Evolutionary conservation across 2,888 invertebrate genomes (phyloP), one percentile per base, ranked within the genome.

Genomic region (Malacosoma neustria): DNA sequence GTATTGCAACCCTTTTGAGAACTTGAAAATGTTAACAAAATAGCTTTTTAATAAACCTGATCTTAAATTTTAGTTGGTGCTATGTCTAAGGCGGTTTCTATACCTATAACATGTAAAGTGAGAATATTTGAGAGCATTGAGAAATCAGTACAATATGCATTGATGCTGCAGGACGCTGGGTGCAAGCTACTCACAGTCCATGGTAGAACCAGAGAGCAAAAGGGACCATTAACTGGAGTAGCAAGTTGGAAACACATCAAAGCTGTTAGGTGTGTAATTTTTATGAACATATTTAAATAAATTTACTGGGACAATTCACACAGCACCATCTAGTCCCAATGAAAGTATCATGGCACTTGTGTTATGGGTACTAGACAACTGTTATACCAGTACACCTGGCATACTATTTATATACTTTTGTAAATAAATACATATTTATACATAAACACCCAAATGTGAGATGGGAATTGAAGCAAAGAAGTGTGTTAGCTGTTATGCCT

Each of bases 61-160:
- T 14, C 6, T 11, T 2, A 11, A 4, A 33, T 89, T 89, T 40
- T 67, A 95, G 94, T 96, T 11, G 87, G 80, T 53, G 89, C 89
- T 4, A 87, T 95, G 65, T 89, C 90, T 45, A 76, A 88, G 58
- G 89, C 91, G 46, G 88, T 96, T 4, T 87, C 89, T 43, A 88
- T 98, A 39, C 98, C 99, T 30, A 92, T 99, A n/a, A 97, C 98
- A 11, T 98, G 98, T 73, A 99, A 99, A 87, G 92, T 99, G 34
- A 89, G 99, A 51, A 90, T 98, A 44, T 98, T 97, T 82, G 91
- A 94, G 38, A 93, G 92, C 60, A 84, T 95, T 33, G 89, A 92
- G 32, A 95, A 92, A 70, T 97, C 99, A 0, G 89, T 99, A 11
- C 76, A 90, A 40, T 99, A 99, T 88, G 99, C 98, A 3, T 88